Conservation (phyloP, 2,888 invertebrate species). For the Himalopsyche japonica region DNA sequence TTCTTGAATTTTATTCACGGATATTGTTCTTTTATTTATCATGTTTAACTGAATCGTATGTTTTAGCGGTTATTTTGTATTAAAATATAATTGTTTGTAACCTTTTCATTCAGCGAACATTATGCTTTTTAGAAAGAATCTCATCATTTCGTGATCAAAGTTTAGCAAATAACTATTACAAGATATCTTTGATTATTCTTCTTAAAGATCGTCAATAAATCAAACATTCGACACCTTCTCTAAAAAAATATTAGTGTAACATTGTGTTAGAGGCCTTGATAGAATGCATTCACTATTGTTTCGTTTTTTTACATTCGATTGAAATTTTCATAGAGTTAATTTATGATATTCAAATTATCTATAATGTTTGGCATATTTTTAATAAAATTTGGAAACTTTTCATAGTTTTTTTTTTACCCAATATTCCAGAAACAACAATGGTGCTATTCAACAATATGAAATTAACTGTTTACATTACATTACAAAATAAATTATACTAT, state of each 20-base stretch:
- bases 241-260: not conserved
- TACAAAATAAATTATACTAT: too few species aligned
- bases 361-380: not conserved
- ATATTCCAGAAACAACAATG: too few species aligned
- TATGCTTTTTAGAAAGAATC: not conserved
- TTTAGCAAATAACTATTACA: not conserved
- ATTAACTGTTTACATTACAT: too few species aligned
- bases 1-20: too few species aligned
- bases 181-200: not conserved
- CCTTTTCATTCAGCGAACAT: not conserved
- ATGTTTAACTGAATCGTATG: too few species aligned
- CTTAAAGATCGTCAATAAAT: not conserved
- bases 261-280: not conserved
- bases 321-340: not conserved
- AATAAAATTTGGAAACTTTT: not conserved
- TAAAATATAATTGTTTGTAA: not conserved
- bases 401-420: not conserved
- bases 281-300: not conserved
- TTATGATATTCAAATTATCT: not conserved
- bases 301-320: not conserved
- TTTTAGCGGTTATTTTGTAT: too few species aligned
- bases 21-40: too few species aligned
- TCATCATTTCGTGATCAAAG: not conserved
- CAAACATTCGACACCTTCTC: not conserved
- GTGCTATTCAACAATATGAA: too few species aligned